A percentile compares a stretch with the other conserved stretches of the same genome.
These are phyloP conservation scores for Callipepla squamata DNA, from an alignment of 2,113 vertebrate genomes.

Conservation along the genomic window DNA sequence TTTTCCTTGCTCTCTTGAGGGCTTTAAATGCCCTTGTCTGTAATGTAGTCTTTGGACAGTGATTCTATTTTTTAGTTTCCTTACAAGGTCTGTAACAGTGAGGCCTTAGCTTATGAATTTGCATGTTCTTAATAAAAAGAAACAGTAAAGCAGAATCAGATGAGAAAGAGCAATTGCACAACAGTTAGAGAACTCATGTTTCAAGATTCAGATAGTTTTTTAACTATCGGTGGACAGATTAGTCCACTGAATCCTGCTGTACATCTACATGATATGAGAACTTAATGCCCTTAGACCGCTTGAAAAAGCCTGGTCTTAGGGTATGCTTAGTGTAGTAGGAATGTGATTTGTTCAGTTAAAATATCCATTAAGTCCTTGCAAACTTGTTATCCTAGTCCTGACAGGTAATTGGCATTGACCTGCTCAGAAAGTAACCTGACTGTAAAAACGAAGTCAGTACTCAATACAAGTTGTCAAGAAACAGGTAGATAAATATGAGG, in stretches of 20 bases:
- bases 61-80: not conserved
- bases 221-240: not conserved
- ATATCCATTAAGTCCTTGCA: not conserved
- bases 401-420: not conserved
- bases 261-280: not conserved
- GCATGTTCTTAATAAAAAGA: not conserved
- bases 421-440: slow-evolving; percentile 1
- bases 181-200: not conserved
- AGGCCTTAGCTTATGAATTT: not conserved
- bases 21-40: not conserved
- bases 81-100: not conserved
- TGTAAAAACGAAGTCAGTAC: not conserved
- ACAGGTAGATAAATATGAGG: slow-evolving; percentile 27
- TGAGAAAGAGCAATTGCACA: not conserved
- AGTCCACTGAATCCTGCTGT: not conserved
- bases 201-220: not conserved
- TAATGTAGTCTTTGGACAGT: not conserved
- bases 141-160: not conserved
- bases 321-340: not conserved
- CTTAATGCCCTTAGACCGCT: not conserved
- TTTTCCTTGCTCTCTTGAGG: not conserved
- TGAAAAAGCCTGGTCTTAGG: not conserved
- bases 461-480: not conserved
- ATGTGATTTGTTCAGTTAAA: slow-evolving; percentile 8
- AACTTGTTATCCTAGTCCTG: not conserved